Base-by-base conservation (phyloP, 1,140 invertebrate genomes). In the Drosophila guanche region DNA sequence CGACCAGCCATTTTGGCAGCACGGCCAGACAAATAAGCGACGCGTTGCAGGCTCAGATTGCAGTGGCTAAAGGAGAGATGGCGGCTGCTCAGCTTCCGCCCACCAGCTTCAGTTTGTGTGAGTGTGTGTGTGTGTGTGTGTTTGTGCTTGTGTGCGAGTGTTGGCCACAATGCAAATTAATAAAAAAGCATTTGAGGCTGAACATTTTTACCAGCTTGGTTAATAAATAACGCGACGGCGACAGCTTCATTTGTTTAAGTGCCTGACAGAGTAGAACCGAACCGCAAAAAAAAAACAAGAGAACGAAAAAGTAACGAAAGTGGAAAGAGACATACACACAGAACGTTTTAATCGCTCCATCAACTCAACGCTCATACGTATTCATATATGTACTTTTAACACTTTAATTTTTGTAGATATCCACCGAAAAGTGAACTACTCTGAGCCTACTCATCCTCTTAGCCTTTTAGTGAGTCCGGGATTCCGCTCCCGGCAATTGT, bases 191-290 rank as follows among this genome's bases (percentile, higher is more conserved):
- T 86, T 86, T 86, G 74, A 86, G 81, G 83, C 81, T 86, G 81
- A 68, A 81, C 79, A 78, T 56, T 65, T 62, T 81, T 59, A 80
- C 52, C 78, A 76, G 78, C 78, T 76, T 51, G 69, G 54, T 77
- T 81, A 81, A 86, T 86, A 86, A 86, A 86, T 86, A 88, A 86
- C 77, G 65, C 83, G 74, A 63, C 47, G 73, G 54, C 65, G 81
- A 86, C 81, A 86, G 78, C 81, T 86, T 86, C 81, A 86, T 86
- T 86, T 86, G 83, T 81, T 86, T 78, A 88, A 86, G 81, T 86
- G 81, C 73, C 72, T 61, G 76, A 80, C 80, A 74, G 54, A 50
- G 67, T 71, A 51, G 46, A 57, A 74, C 53, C 43, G 41, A 54
- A 33, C 22, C n/a, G 43, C 20, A 33, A 48, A 51, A 42, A 40